Evolutionary conservation across 2,888 invertebrate species (phyloP), one percentile per base, ranked within the genome.

Genomic region (Kryphioiulus occultus): DNA sequence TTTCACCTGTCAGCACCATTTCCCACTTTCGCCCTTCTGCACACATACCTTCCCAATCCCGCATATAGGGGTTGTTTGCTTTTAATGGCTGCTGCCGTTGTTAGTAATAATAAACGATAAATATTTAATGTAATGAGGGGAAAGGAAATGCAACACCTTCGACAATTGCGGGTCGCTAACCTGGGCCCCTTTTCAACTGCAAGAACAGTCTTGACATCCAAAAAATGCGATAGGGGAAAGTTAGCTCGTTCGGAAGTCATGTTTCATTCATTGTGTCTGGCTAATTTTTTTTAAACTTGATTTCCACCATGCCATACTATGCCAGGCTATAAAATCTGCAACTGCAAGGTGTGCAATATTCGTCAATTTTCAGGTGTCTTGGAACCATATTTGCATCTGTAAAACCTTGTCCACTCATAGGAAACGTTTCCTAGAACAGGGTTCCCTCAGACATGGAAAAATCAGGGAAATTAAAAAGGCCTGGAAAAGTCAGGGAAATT

Each of bases 61-160:
- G 68, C 68, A 68, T 68, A 68, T 68, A n/a, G 68, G 26, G 26
- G 12, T 68, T 68, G 68, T 68, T 68, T 68, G 68, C 68, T 68
- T 68, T 68, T 68, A 68, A 68, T 68, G 68, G 68, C 68, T 68
- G 68, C 68, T 68, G 68, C 68, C 68, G 68, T 68, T 68, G 68
- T 68, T 68, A 68, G 68, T 68, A 68, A 68, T 68, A 68, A 68
- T 68, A 68, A 68, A 68, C 68, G 68, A 68, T 68, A 68, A 68
- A 68, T 68, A 68, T 68, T 68, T 68, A 68, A 68, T 68, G 68
- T 68, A 68, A 68, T 68, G 68, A 68, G 68, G 68, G 68, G 68
- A 68, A 68, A 68, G 68, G 68, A 68, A 68, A 68, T 68, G 68
- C 68, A 68, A 68, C 68, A 68, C 68, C 68, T 68, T 68, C 68